A percentile compares a stretch with the other conserved stretches of the same genome.
Evolutionary conservation across 2,888 invertebrate species (phyloP).

Genomic region (Gryllus longicercus): DNA sequence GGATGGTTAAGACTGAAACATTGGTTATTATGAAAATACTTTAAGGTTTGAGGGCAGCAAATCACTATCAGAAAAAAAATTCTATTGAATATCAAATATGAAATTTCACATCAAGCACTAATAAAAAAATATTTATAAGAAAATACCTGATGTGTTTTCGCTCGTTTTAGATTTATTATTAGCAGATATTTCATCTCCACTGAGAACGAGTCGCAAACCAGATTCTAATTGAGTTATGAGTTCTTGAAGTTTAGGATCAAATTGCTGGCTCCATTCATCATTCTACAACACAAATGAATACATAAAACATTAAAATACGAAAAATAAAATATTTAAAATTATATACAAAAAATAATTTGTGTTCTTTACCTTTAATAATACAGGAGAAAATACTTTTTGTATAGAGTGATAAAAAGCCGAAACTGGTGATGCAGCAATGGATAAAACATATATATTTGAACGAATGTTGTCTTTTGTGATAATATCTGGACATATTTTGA

Average conservation of each 20-base stretch:
- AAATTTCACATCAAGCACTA: too few relatives aligned
- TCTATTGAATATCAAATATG: too few relatives aligned
- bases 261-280: constrained; percentile 45
- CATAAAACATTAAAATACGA: too few relatives aligned
- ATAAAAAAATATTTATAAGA: too few relatives aligned
- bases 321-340: neutral
- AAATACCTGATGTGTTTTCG: constrained; percentile 26
- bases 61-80: too few relatives aligned
- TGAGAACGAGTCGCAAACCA: constrained; percentile 47
- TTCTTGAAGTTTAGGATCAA: constrained; percentile 52
- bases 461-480: constrained; percentile 58
- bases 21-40: too few relatives aligned
- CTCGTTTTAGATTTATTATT: constrained; percentile 25
- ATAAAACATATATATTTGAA: constrained; percentile 56
- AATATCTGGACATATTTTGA: constrained; percentile 57
- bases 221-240: constrained; percentile 51
- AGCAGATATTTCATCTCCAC: constrained; percentile 30
- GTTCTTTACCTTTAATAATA: constrained; percentile 46
- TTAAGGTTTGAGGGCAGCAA: too few relatives aligned
- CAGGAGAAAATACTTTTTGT: constrained; percentile 57
- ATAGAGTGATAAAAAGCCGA: constrained; percentile 59
- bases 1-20: too few relatives aligned
- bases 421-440: constrained; percentile 58
- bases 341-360: neutral
- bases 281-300: constrained; percentile 36